These are phyloP conservation scores for Lydus trimaculatus DNA, from an alignment of 2,888 invertebrate species.

Conservation along the genomic window DNA sequence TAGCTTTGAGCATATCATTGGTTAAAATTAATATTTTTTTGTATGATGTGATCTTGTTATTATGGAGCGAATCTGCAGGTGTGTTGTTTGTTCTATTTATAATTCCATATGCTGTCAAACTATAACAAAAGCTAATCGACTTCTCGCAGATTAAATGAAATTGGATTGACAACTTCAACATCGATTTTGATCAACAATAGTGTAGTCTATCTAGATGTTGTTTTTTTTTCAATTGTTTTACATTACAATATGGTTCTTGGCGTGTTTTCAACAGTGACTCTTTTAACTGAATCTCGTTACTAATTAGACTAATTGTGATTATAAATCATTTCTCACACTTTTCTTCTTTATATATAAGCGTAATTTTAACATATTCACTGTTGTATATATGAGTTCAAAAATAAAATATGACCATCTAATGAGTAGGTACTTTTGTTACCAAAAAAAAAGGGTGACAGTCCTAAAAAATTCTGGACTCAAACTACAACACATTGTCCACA, in stretches of 20 bases:
- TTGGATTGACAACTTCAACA: conserved; percentile 3
- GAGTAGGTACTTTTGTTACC: conserved; percentile 14
- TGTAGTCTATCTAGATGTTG: neutral
- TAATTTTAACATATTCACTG: conserved; percentile 18
- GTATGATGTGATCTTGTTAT: neutral
- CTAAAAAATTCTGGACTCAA: conserved; percentile 4
- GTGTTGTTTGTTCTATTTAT: neutral
- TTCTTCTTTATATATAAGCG: too few relatives aligned
- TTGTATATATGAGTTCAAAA: neutral
- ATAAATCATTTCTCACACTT: neutral
- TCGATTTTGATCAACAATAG: neutral
- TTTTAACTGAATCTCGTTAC: neutral
- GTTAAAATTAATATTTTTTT: neutral
- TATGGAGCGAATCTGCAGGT: neutral
- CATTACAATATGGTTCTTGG: neutral
- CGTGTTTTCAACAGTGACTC: neutral
- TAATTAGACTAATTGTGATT: neutral
- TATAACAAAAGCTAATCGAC: neutral
- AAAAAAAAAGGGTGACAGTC: neutral
- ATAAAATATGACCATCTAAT: conserved; percentile 30
- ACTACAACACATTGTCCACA: conserved; percentile 23
- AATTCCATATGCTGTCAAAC: neutral
- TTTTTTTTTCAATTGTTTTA: too few relatives aligned
- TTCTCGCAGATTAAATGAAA: neutral
- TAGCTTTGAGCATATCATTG: neutral